Base-by-base conservation (phyloP, 2,797 vertebrate species). In the Coracias cyanogaster region DNA sequence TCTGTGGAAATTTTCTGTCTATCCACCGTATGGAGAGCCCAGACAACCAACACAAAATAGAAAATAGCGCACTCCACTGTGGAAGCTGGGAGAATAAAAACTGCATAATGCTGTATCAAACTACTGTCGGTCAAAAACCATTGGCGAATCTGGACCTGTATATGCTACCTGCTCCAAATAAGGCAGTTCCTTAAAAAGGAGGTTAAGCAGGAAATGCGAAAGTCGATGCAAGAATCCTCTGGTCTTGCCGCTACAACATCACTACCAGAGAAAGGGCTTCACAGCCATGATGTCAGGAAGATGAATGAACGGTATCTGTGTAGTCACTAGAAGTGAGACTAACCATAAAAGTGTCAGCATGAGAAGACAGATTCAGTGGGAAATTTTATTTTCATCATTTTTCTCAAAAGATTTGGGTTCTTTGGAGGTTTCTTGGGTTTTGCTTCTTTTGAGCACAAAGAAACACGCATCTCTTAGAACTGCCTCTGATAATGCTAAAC, bases 81-180 rank as follows among this genome's bases (percentile, higher is more conserved):
- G 43, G 39, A 95, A 93, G 35, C 28, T 57, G n/a, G 19, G 41
- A 85, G 39, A 90, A 70, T 41, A 77, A 74, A 95, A 64, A 25
- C 8, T 55, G 28, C 14, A 6, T 22, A 57, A 65, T 52, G n/a
- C 19, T 16, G 0, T 45, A 52, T 17, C 1, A 0, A 62, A 71
- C 7, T 46, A 48, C 33, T 49, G 51, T 39, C 19, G 2, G 69
- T 29, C 4, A 3, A 69, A 90, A 92, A 64, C 9, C 49, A 52
- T 3, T 46, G 73, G 29, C 1, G 7, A 46, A 76, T 57, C 83
- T 60, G 39, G 18, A 82, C 71, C 39, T 66, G 22, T 26, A 24
- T 26, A 21, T 3, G 7, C 11, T 52, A 60, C 35, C 46, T 89
- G 67, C 52, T 71, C 48, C 66, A 86, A 82, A 82, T 43, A 82